Evolutionary conservation across 2,888 invertebrate genomes (phyloP).

Genomic region (Brenthis hecate): DNA sequence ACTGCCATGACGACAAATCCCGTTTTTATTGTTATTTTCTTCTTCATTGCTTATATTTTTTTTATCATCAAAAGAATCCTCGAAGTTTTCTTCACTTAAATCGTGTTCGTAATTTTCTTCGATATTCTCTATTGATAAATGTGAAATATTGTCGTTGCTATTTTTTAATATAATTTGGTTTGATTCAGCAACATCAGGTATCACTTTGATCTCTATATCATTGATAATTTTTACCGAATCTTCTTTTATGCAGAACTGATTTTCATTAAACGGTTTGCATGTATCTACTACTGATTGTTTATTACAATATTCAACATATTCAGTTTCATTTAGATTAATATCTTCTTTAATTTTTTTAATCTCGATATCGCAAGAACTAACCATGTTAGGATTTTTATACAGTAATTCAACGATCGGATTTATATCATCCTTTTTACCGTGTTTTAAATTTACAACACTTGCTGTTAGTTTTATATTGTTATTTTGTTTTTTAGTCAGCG

Average conservation of each 20-base stretch:
- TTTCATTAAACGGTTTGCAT: constrained; percentile 41
- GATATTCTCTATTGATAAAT: constrained; percentile 57
- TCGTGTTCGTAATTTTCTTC: constrained; percentile 62
- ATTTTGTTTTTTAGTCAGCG: constrained; percentile 41
- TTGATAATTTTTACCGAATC: constrained; percentile 2
- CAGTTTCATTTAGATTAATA: constrained; percentile 46
- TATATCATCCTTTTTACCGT: constrained; percentile 17
- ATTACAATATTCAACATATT: constrained; percentile 41
- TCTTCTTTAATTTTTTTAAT: constrained; percentile 45
- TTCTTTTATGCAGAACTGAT: constrained; percentile 14
- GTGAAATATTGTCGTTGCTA: constrained; percentile 43
- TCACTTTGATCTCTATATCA: not conserved
- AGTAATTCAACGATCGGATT: constrained; percentile 60
- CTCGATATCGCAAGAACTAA: constrained; percentile 54
- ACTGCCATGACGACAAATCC: constrained; percentile 65
- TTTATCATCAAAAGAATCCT: constrained; percentile 57
- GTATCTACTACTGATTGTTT: constrained; percentile 40
- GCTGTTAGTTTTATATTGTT: constrained; percentile 20
- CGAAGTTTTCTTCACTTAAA: constrained; percentile 55
- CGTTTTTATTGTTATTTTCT: constrained; percentile 45
- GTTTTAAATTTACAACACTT: not conserved
- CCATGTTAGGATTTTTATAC: constrained; percentile 66
- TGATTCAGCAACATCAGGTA: not conserved
- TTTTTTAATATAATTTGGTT: constrained; percentile 40
- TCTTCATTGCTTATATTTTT: constrained; percentile 40